Evolutionary conservation across 2,797 vertebrate species (phyloP), one percentile per base, ranked within the genome.

Genomic region (Rhinoraja longicauda): DNA sequence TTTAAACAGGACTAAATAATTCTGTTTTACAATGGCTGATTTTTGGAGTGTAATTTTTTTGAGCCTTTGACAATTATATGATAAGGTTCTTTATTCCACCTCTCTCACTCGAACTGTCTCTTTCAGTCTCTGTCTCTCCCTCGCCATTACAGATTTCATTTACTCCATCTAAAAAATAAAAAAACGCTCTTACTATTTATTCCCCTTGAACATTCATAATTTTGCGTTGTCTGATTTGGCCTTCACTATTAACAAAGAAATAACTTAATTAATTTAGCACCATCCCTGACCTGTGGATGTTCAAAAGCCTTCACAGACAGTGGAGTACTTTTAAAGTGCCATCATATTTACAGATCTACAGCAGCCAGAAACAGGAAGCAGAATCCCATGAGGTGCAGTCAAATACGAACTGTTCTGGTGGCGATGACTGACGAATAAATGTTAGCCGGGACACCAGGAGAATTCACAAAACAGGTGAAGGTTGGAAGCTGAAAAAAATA

Each of bases 1-100:
- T 62, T 70, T 32, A 90, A 36, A 86, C 39, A 21, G 12, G 32
- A 73, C 53, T 45, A 91, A 91, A 91, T 91, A 73, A 29, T 91
- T 91, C 19, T 26, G 26, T 64, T 32, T 90, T 36, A 67, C 29
- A 90, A 19, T 90, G 67, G 32, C 57, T 70, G 86, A 73, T 73
- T 45, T 45, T 19, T 32, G 39, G 36, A 91, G 88, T 10, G 59
- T 45, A 12, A 9, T 45, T 73, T 70, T 70, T 91, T 45, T 39
- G 26, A 17, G 32, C 67, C 10, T 72, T 10, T 70, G 64, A 12
- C 21, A 90, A 62, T 86, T 86, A 86, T 88, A 6, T 88, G 84
- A 62, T n/a, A n/a, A 17, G 6, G 26, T 86, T 86, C 15, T 15
- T 45, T 79, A 13, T 17, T 24, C 36, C 79, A 21, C 53, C 13